phyloP scores from a whole-genome alignment of 2,888 invertebrate species.

The Drosophila dives region DNA sequence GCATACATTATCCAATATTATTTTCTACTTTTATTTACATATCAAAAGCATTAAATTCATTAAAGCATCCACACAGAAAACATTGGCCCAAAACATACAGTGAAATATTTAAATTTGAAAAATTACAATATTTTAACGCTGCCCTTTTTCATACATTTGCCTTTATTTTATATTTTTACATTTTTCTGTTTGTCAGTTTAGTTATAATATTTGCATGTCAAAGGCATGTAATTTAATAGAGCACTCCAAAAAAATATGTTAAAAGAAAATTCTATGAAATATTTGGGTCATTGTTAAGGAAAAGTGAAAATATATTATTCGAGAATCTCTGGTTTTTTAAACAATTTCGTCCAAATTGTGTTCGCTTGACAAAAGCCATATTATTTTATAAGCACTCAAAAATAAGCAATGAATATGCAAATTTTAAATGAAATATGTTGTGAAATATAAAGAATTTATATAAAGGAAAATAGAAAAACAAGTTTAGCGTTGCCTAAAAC shows the following conservation, averaged over 20 bases:
- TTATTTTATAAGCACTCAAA: not conserved
- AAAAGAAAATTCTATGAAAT: constrained; percentile 1
- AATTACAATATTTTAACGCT: not conserved
- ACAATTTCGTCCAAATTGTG: not conserved
- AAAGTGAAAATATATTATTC: not conserved
- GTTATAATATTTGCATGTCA: constrained; percentile 18
- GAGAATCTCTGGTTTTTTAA: not conserved
- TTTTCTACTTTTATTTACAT: constrained; percentile 9
- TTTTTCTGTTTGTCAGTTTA: constrained; percentile 1
- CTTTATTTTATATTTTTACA: not conserved
- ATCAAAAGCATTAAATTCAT: constrained; percentile 5
- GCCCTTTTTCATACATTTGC: not conserved
- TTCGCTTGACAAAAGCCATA: not conserved
- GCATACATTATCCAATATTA: not conserved
- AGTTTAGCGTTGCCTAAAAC: not conserved
- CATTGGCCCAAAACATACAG: not conserved
- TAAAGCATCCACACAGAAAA: constrained; percentile 1
- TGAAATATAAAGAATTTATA: not conserved
- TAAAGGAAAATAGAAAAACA: not conserved
- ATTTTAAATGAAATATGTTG: not conserved
- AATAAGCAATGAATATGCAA: not conserved
- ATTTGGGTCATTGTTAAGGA: not conserved
- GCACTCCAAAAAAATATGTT: constrained; percentile 3
- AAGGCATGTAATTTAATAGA: constrained; percentile 15
- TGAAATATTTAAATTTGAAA: constrained; percentile 2